A percentile compares a stretch with the other conserved stretches of the same genome.
Evolutionary conservation across 2,888 invertebrate genomes (phyloP).

Genomic region (Acrocyrtus sp.): DNA sequence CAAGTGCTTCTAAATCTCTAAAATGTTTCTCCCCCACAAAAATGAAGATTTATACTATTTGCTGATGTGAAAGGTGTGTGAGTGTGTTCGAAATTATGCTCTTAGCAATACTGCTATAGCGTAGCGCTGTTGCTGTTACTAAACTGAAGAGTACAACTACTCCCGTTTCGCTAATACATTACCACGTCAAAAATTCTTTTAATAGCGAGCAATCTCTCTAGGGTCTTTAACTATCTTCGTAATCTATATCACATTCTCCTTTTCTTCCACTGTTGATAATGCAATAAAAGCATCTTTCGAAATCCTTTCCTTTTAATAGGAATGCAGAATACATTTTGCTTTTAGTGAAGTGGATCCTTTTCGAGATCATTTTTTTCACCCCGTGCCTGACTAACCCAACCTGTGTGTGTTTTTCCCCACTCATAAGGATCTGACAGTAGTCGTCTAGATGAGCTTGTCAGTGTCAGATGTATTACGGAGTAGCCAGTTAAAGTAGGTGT

Average conservation of each 20-base stretch:
- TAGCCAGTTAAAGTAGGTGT: slow-evolving; percentile 16
- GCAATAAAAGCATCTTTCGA: slow-evolving; percentile 16
- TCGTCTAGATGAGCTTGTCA: slow-evolving; percentile 32
- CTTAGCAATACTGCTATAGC: slow-evolving; percentile 16
- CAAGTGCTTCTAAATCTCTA: background rate
- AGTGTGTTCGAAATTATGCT: no score
- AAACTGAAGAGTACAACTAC: no score
- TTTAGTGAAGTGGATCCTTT: background rate
- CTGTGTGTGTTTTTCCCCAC: slow-evolving; percentile 2
- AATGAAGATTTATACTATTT: background rate
- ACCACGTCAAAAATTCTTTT: background rate
- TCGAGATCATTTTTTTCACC: background rate
- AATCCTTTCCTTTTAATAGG: background rate
- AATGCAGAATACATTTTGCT: background rate
- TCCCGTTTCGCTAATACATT: slow-evolving; percentile 3
- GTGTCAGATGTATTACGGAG: slow-evolving; percentile 32
- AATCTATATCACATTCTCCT: slow-evolving; percentile 14
- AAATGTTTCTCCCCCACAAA: background rate
- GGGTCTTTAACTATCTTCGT: slow-evolving; percentile 7
- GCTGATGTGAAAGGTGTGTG: slow-evolving; percentile 36
- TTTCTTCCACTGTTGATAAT: background rate
- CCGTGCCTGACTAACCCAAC: background rate
- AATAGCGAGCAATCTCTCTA: no score
- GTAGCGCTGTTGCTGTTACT: no score
- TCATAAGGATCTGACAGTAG: slow-evolving; percentile 33